Conservation (phyloP, 2,113 vertebrate genomes). For the Engystomops pustulosus region DNA sequence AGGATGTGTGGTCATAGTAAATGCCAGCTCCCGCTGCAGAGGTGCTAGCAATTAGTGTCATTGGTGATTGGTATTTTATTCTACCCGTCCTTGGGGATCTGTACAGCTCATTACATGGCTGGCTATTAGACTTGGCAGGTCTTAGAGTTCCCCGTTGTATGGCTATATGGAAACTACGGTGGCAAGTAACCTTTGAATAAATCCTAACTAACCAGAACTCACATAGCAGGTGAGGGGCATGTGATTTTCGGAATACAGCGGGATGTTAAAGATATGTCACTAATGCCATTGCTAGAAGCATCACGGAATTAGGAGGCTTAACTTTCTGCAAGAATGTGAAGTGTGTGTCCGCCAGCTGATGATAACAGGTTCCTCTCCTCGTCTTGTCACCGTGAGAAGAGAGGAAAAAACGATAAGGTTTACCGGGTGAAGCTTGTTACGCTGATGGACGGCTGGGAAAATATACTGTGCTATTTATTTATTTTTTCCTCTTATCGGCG, state of each 20-base stretch:
- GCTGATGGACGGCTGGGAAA: neutral
- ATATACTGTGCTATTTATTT: neutral
- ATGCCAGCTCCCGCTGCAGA: slow-evolving; percentile 52
- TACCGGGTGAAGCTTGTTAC: slow-evolving; percentile 18
- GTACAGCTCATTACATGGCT: slow-evolving; percentile 52
- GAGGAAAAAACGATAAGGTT: slow-evolving; percentile 23
- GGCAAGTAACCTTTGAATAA: slow-evolving; percentile 41
- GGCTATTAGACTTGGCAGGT: slow-evolving; percentile 54
- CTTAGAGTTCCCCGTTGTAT: slow-evolving; percentile 10
- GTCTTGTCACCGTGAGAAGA: slow-evolving; percentile 19
- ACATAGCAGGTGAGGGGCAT: slow-evolving; percentile 4
- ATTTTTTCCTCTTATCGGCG: neutral
- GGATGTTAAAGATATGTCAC: slow-evolving; percentile 34
- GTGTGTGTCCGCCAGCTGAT: neutral
- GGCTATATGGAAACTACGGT: slow-evolving; percentile 5
- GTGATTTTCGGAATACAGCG: slow-evolving; percentile 23
- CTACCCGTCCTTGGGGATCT: slow-evolving; percentile 54
- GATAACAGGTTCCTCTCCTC: slow-evolving; percentile 20
- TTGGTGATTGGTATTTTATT: slow-evolving; percentile 57
- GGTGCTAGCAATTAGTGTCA: slow-evolving; percentile 57
- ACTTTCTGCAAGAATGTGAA: slow-evolving; percentile 34
- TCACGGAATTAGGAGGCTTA: slow-evolving; percentile 13
- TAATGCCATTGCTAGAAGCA: slow-evolving; percentile 23
- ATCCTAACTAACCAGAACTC: slow-evolving; percentile 43
- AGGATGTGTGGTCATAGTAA: slow-evolving; percentile 53